phyloP scores from a whole-genome alignment of 2,797 vertebrate species.

The Xenops minutus region DNA sequence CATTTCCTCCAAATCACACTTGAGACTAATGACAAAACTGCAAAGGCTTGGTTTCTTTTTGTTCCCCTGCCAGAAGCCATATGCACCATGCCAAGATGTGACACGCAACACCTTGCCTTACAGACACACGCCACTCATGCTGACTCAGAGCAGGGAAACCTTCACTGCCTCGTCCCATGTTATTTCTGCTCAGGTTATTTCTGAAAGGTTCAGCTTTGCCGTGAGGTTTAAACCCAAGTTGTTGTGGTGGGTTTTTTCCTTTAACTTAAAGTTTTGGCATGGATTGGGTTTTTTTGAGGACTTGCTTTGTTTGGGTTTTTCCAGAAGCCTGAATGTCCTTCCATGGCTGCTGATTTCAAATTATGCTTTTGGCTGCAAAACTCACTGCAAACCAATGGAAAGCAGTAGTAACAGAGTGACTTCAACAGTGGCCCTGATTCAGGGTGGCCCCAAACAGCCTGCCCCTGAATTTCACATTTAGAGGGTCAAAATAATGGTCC shows the following conservation, averaged over 20 bases:
- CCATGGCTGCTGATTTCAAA: not conserved
- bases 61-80: not conserved
- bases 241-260: not conserved
- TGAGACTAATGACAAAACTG: not conserved
- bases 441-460: not conserved
- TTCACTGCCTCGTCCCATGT: not conserved
- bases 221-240: not conserved
- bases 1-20: not conserved
- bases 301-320: fast-evolving
- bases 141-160: not conserved
- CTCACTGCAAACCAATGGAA: not conserved
- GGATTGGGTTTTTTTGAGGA: fast-evolving
- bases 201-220: not conserved
- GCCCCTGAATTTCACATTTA: not conserved
- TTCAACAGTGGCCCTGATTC: not conserved
- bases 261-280: not conserved
- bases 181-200: too few relatives aligned
- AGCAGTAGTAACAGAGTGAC: not conserved
- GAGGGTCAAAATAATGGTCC: not conserved
- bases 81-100: not conserved
- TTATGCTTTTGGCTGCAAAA: not conserved
- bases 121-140: not conserved
- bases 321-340: not conserved
- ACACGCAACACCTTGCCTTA: not conserved
- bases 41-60: not conserved